A percentile compares a stretch with the other conserved stretches of the same genome.
phyloP scores from a whole-genome alignment of 2,888 invertebrate species.

The Leptopilina syphax region DNA sequence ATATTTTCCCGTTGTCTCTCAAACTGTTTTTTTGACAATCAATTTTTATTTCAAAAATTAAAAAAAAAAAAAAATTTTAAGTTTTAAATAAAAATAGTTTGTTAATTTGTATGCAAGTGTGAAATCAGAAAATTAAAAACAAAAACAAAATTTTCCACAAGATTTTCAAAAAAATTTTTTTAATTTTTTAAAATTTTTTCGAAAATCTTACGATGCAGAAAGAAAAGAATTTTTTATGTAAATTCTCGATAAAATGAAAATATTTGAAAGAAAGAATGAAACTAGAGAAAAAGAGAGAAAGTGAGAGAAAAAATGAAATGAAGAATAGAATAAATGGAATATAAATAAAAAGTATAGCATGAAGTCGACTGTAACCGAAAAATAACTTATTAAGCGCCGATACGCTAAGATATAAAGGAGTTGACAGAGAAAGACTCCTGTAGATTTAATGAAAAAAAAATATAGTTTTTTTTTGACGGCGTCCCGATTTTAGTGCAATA shows the following conservation, averaged over 20 bases:
- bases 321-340: conserved; percentile 13
- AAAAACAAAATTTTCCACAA: not conserved
- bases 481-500: conserved; percentile 39
- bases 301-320: conserved; percentile 3
- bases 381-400: conserved; percentile 41
- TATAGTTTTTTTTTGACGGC: not conserved
- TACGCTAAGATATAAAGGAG: conserved; percentile 29
- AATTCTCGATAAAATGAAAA: not conserved
- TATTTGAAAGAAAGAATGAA: conserved; percentile 17
- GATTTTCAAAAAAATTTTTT: too few relatives aligned
- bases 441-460: conserved; percentile 11
- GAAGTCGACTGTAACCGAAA: conserved; percentile 33
- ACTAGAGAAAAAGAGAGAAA: not conserved
- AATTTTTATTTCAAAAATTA: not conserved
- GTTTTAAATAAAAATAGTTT: not conserved
- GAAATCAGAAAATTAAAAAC: too few relatives aligned
- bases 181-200: too few relatives aligned
- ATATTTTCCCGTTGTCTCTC: conserved; percentile 5
- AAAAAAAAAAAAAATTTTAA: too few relatives aligned
- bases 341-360: not conserved
- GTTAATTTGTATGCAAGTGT: not conserved
- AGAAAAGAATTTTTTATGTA: too few relatives aligned
- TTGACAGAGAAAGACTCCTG: conserved; percentile 10
- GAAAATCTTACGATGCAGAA: too few relatives aligned
- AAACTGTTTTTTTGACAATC: not conserved